phyloP scores from a whole-genome alignment of 1,140 invertebrate species.

The Ditylenchus dipsaci region DNA sequence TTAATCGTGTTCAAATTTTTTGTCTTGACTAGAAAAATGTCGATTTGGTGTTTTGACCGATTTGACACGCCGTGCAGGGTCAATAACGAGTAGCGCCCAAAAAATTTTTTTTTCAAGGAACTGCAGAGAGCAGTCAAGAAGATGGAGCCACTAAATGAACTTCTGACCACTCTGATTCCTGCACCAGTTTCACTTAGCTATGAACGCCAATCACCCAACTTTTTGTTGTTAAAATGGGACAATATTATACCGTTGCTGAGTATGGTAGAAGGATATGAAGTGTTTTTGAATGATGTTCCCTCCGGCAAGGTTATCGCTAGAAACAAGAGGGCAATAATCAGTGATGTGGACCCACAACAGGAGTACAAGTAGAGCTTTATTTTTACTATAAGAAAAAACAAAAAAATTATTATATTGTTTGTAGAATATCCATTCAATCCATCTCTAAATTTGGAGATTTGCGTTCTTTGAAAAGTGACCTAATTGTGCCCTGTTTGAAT shows the following conservation, averaged over 20 bases:
- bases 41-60: no score
- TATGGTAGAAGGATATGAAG: conserved; percentile 15
- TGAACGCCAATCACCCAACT: conserved; percentile 1
- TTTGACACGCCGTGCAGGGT: no score
- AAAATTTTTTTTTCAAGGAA: neutral
- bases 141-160: neutral
- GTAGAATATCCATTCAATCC: neutral
- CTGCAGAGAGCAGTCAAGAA: neutral
- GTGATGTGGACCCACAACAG: neutral
- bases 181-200: neutral
- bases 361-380: conserved; percentile 1
- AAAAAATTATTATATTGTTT: neutral
- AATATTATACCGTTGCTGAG: conserved; percentile 18
- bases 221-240: conserved; percentile 7
- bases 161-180: conserved; percentile 4
- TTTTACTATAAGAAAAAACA: neutral
- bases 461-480: neutral
- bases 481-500: neutral
- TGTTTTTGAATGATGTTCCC: conserved; percentile 5
- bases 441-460: neutral
- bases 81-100: no score
- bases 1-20: no score
- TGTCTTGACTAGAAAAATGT: no score
- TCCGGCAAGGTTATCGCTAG: neutral
- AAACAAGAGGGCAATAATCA: neutral